Base-by-base conservation (phyloP, 2,888 invertebrate genomes). In the Agonopterix subpropinquella region DNA sequence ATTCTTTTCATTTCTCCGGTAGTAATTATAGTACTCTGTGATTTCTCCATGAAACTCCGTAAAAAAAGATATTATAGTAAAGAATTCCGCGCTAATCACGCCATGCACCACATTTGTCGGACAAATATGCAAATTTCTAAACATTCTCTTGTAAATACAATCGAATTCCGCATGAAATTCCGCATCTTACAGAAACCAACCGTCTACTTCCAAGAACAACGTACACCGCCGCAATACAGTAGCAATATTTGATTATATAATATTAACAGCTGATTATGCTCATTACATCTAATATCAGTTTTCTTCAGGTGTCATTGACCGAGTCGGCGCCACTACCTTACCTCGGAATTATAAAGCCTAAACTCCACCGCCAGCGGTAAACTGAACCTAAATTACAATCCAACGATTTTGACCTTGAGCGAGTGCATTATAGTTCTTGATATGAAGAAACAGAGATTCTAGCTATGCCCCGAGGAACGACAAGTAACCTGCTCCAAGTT, bases 281-380 rank as follows among this genome's bases (percentile, higher is more conserved):
- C 49, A 60, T 63, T 64, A 53, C 53, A 53, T 36, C 36, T 57
- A 54, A 58, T 57, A 51, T 58, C 53, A 53, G 58, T 64, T 58
- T 57, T 59, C 50, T 36, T 35, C 36, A 9, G 43, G 49, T 44
- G 49, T 52, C 47, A 47, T 45, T 43, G 49, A 47, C 52, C 52
- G 47, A 18, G 44, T 11, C 42, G 49, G 52, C 49, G 49, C 52
- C 49, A 36, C 36, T 4, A 28, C 28, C 28, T 5, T 28, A 28
- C 28, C 2, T 28, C 28, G 28, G 28, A 28, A 28, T 28, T 4
- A 28, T 28, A 28, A 28, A 28, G 28, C 28, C 28, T 28, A 28
- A 28, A 28, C 28, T 28, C 28, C 28, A 28, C 5, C 13, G 39
- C 28, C 10, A 28, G n/a, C 28, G 28, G 8, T 41, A 15, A 15